These are phyloP conservation scores for Oophaga sylvatica DNA, from an alignment of 2,797 vertebrate genomes.

Conservation along the genomic window DNA sequence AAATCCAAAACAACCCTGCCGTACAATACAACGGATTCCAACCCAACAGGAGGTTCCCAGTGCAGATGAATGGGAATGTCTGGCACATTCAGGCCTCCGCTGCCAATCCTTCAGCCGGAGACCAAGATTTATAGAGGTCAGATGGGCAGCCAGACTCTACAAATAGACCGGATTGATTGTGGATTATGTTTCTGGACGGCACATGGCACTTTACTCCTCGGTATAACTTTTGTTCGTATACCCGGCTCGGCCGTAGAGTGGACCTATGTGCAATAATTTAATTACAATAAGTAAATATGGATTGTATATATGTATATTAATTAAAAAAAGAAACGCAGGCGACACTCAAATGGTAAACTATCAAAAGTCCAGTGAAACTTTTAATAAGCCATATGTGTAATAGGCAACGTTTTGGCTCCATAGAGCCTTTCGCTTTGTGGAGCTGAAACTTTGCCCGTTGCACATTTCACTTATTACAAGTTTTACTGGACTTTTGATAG, in stretches of 20 bases:
- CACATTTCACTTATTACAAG: too few species aligned
- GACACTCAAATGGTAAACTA: too few species aligned
- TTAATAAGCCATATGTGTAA: too few species aligned
- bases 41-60: slow-evolving; percentile 78
- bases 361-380: too few species aligned
- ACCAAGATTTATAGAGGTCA: slow-evolving; percentile 14
- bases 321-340: not conserved
- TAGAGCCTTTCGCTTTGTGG: too few species aligned
- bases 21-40: slow-evolving; percentile 81
- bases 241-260: not conserved
- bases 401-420: too few species aligned
- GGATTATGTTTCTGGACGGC: not conserved
- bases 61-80: slow-evolving; percentile 78
- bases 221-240: too few species aligned
- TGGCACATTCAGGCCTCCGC: slow-evolving; percentile 72
- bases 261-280: not conserved
- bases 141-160: slow-evolving; percentile 42
- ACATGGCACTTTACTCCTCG: not conserved
- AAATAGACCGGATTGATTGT: too few species aligned
- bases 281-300: not conserved
- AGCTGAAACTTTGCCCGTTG: too few species aligned
- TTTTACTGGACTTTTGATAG: too few species aligned
- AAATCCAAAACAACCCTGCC: slow-evolving; percentile 62
- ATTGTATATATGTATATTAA: not conserved
- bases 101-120: not conserved